These are phyloP conservation scores for Brachionus koreanus DNA, from an alignment of 1,140 invertebrate species.

Conservation along the genomic window DNA sequence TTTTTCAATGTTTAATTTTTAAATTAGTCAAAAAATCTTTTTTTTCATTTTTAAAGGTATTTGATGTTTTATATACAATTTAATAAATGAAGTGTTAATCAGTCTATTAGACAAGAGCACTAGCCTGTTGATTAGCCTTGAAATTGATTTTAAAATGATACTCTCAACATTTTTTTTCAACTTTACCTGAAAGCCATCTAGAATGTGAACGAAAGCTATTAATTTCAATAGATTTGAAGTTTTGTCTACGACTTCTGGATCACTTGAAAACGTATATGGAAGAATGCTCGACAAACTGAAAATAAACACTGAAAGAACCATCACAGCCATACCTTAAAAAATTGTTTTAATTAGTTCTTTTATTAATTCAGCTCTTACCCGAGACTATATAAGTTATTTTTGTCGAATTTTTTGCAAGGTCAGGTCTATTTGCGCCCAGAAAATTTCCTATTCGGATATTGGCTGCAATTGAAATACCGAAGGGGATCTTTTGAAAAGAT, in stretches of 20 bases:
- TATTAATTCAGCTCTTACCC: neutral
- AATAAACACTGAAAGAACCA: neutral
- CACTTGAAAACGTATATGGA: neutral
- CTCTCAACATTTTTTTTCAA: too few species aligned
- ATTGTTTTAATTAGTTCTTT: neutral
- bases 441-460: constrained; percentile 36
- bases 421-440: constrained; percentile 26
- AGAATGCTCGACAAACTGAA: neutral
- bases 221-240: constrained; percentile 27
- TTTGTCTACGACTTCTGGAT: constrained; percentile 1
- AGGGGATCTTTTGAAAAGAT: neutral
- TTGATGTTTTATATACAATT: too few species aligned
- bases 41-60: too few species aligned
- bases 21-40: too few species aligned
- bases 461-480: constrained; percentile 17
- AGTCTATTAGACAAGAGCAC: too few species aligned
- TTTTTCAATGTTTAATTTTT: too few species aligned
- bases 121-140: too few species aligned
- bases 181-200: constrained; percentile 42
- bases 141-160: too few species aligned
- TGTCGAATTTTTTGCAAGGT: neutral
- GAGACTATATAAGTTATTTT: neutral
- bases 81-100: too few species aligned
- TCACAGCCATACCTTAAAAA: neutral
- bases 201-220: neutral